A percentile compares a stretch with the other conserved stretches of the same genome.
phyloP scores from a whole-genome alignment of 2,797 vertebrate genomes.

The Tragopan temminckii region DNA sequence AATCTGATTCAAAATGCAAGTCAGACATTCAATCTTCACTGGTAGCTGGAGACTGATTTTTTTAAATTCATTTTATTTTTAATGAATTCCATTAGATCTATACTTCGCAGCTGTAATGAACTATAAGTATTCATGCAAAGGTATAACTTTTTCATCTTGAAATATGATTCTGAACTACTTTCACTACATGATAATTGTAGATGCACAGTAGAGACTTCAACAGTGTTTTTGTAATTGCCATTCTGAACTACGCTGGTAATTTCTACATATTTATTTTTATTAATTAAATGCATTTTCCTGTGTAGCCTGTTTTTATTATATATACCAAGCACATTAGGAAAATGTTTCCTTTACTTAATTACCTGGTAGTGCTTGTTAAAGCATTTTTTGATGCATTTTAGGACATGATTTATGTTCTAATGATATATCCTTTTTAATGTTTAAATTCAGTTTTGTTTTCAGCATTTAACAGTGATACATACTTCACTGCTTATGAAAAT shows the following conservation, averaged over 20 bases:
- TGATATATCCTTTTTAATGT: background rate
- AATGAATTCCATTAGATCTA: background rate
- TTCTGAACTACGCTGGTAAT: background rate
- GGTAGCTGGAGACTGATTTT: background rate
- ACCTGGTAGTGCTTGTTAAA: background rate
- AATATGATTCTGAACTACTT: slow-evolving; percentile 20
- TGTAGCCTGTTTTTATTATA: background rate
- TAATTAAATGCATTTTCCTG: background rate
- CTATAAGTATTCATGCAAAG: background rate
- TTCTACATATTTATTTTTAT: background rate
- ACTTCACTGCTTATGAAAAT: background rate
- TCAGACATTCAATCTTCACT: background rate
- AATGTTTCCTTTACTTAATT: background rate
- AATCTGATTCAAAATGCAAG: background rate
- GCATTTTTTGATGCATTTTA: background rate
- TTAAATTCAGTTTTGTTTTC: background rate
- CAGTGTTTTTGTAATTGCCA: background rate
- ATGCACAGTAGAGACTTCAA: background rate
- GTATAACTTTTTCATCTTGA: slow-evolving; percentile 15
- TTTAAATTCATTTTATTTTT: background rate
- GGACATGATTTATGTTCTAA: background rate
- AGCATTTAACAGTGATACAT: background rate
- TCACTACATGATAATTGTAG: background rate
- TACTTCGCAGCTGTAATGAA: background rate
- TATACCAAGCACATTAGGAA: background rate